Evolutionary conservation across 2,888 invertebrate genomes (phyloP).

Genomic region (Frankliniella fusca): DNA sequence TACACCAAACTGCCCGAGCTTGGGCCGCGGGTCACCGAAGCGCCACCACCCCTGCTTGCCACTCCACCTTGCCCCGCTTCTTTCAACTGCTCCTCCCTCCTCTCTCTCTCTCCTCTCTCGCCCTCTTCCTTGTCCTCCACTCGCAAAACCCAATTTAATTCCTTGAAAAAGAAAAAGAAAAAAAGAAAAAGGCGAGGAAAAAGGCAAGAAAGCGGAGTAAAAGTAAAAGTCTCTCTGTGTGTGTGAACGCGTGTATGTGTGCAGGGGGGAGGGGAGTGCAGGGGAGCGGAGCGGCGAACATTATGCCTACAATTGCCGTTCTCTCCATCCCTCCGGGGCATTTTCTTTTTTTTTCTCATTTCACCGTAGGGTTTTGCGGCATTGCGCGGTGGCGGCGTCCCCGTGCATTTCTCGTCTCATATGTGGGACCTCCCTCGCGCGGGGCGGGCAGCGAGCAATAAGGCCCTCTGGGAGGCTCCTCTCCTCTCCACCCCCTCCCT

Average conservation of each 20-base stretch:
- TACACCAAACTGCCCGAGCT: too few species aligned
- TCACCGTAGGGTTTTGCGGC: not conserved
- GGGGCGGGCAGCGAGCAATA: too few species aligned
- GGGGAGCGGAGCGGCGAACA: not conserved
- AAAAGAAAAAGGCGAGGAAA: not conserved
- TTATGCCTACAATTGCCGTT: slow-evolving; percentile 5
- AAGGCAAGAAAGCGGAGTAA: not conserved
- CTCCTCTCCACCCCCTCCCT: too few species aligned
- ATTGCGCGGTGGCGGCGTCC: too few species aligned
- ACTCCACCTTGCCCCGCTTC: not conserved
- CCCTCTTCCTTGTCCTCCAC: not conserved
- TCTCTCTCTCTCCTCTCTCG: not conserved
- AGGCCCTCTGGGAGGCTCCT: too few species aligned
- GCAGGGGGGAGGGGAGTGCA: not conserved
- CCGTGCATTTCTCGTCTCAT: not conserved
- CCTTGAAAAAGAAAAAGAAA: not conserved
- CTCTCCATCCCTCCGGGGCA: not conserved
- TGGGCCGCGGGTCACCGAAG: not conserved
- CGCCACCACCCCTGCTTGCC: not conserved
- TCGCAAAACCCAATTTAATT: slow-evolving; percentile 25
- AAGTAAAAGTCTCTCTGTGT: not conserved
- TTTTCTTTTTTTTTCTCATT: slow-evolving; percentile 10
- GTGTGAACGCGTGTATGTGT: not conserved
- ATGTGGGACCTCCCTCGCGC: not conserved
- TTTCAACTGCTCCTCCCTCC: too few species aligned